Percentiles rank a stretch among this genome's conserved stretches.
Evolutionary conservation across 1,140 invertebrate genomes (phyloP).

Genomic region (Drosophila kurseongensis): DNA sequence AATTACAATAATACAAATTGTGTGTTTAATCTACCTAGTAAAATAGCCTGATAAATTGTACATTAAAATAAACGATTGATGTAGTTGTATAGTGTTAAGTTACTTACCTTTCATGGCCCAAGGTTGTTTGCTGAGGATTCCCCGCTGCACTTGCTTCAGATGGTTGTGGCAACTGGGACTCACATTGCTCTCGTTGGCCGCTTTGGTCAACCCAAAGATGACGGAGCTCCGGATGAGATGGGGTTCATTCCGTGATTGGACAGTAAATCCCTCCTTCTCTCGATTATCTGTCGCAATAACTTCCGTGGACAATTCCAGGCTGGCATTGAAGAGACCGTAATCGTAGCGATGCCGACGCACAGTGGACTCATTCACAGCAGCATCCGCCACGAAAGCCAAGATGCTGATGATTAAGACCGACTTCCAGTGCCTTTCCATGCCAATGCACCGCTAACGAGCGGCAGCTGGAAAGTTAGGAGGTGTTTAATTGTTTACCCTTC

Average conservation of each 20-base stretch:
- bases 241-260: constrained; percentile 21
- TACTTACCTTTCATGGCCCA: constrained; percentile 84
- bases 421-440: constrained; percentile 22
- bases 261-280: too few species aligned
- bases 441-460: constrained; percentile 6
- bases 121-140: constrained; percentile 71
- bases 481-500: constrained; percentile 16
- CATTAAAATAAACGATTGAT: too few species aligned
- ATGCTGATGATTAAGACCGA: constrained; percentile 8
- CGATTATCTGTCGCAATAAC: neutral
- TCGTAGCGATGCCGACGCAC: constrained; percentile 7
- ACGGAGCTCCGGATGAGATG: constrained; percentile 62
- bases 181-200: constrained; percentile 68
- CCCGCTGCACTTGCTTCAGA: constrained; percentile 67
- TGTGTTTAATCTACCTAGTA: too few species aligned
- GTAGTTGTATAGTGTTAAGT: too few species aligned
- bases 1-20: too few species aligned
- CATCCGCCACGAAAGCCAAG: neutral
- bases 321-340: constrained; percentile 39
- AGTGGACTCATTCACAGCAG: constrained; percentile 41
- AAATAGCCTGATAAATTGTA: too few species aligned
- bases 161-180: constrained; percentile 63
- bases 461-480: constrained; percentile 23
- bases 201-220: constrained; percentile 68
- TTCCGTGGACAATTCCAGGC: constrained; percentile 3